These are phyloP conservation scores for Drosophila parvula DNA, from an alignment of 1,140 invertebrate genomes.

Conservation along the genomic window DNA sequence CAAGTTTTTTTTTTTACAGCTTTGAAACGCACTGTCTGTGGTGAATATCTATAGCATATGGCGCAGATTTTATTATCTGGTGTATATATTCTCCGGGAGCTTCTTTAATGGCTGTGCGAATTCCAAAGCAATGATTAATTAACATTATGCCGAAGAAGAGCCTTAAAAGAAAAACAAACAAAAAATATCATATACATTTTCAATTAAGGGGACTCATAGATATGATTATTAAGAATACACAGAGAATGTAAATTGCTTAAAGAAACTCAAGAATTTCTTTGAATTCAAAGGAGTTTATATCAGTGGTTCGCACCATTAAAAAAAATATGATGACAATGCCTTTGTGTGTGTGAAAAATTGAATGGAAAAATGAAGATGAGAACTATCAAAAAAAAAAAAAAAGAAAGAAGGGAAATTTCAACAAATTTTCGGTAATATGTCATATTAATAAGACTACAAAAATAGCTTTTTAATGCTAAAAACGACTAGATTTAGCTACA, in stretches of 20 bases:
- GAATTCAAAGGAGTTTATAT: too few species aligned
- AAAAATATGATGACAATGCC: too few species aligned
- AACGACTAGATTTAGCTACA: too few species aligned
- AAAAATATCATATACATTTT: constrained; percentile 30
- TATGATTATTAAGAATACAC: constrained; percentile 10
- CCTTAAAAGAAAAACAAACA: constrained; percentile 56
- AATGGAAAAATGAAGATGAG: too few species aligned
- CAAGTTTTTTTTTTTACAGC: constrained; percentile 17
- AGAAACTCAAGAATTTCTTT: too few species aligned
- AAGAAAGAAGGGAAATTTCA: too few species aligned
- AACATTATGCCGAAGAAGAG: constrained; percentile 54
- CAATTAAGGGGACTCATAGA: constrained; percentile 54
- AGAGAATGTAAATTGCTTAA: neutral
- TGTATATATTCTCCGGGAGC: constrained; percentile 38
- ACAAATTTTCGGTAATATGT: too few species aligned
- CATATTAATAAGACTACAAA: too few species aligned
- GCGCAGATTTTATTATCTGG: constrained; percentile 72
- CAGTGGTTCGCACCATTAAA: too few species aligned
- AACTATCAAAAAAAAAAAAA: too few species aligned
- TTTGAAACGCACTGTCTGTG: constrained; percentile 31
- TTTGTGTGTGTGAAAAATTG: too few species aligned
- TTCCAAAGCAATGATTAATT: constrained; percentile 80
- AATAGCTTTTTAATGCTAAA: too few species aligned
- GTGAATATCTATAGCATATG: constrained; percentile 59
- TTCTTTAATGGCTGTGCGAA: constrained; percentile 68